A percentile compares a stretch with the other conserved stretches of the same genome.
These are phyloP conservation scores for Cossypha caffra DNA, from an alignment of 2,797 vertebrate genomes.

Conservation along the genomic window DNA sequence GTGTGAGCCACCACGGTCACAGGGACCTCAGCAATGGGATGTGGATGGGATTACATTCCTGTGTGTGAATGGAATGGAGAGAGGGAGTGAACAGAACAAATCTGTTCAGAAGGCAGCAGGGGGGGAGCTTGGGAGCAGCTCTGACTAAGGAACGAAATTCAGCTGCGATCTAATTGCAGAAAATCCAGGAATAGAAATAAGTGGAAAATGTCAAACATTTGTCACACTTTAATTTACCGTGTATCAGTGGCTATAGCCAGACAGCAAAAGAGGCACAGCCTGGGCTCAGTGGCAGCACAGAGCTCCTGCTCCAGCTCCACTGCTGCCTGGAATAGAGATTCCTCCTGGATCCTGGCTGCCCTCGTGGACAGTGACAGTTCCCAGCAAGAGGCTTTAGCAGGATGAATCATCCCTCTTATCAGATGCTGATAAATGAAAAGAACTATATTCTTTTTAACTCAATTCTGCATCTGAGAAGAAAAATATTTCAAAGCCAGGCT, in stretches of 20 bases:
- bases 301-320: neutral
- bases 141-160: neutral
- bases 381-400: neutral
- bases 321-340: neutral
- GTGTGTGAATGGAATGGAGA: neutral
- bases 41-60: neutral
- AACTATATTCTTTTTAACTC: constrained; percentile 33
- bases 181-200: constrained; percentile 36
- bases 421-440: constrained; percentile 26
- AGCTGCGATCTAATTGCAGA: constrained; percentile 48
- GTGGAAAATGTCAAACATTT: constrained; percentile 7
- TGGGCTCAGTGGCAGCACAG: neutral
- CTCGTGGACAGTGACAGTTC: neutral
- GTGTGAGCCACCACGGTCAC: neutral
- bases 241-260: neutral
- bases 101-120: neutral
- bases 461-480: constrained; percentile 21
- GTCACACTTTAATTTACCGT: neutral
- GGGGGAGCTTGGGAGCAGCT: constrained; percentile 2
- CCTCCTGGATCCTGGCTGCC: neutral
- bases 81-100: neutral
- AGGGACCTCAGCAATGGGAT: neutral
- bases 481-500: constrained; percentile 23
- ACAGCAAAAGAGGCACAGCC: neutral
- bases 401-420: constrained; percentile 40